These are phyloP conservation scores for Zeus faber DNA, from an alignment of 2,113 vertebrate species.

Conservation along the genomic window DNA sequence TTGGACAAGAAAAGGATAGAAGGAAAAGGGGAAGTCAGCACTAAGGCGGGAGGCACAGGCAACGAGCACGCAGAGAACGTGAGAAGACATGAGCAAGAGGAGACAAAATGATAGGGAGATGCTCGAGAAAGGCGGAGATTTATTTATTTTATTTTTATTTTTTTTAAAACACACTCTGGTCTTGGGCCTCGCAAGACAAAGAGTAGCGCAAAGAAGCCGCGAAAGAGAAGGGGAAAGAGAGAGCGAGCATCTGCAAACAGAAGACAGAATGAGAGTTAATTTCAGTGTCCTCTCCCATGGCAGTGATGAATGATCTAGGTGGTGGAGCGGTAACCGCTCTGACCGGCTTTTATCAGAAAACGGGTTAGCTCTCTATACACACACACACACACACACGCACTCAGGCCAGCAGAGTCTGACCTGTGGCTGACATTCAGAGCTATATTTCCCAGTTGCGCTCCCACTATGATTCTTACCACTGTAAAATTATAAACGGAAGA, in stretches of 20 bases:
- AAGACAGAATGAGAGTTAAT: conserved; percentile 58
- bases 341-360: conserved; percentile 37
- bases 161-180: conserved; percentile 9
- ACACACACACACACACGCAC: conserved; percentile 16
- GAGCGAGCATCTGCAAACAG: conserved; percentile 29
- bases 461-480: conserved; percentile 13
- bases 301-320: conserved; percentile 67
- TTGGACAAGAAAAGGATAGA: conserved; percentile 20
- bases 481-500: conserved; percentile 15
- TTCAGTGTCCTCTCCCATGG: conserved; percentile 63
- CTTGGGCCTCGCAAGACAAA: conserved; percentile 36
- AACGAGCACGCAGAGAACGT: conserved; percentile 11
- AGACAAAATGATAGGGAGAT: conserved; percentile 5
- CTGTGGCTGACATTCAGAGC: conserved; percentile 39
- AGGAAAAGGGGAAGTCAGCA: conserved; percentile 28
- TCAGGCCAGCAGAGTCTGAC: conserved; percentile 29
- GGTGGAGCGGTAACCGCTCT: conserved; percentile 48
- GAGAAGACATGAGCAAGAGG: conserved; percentile 10
- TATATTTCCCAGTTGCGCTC: conserved; percentile 44
- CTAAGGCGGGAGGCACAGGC: conserved; percentile 22
- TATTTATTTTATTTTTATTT: too few species aligned
- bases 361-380: conserved; percentile 29
- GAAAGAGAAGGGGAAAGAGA: conserved; percentile 19
- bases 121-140: conserved; percentile 6
- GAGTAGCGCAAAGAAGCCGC: conserved; percentile 26